A percentile compares a stretch with the other conserved stretches of the same genome.
phyloP scores from a whole-genome alignment of 2,797 vertebrate genomes.

The Anabacerthia variegaticeps region DNA sequence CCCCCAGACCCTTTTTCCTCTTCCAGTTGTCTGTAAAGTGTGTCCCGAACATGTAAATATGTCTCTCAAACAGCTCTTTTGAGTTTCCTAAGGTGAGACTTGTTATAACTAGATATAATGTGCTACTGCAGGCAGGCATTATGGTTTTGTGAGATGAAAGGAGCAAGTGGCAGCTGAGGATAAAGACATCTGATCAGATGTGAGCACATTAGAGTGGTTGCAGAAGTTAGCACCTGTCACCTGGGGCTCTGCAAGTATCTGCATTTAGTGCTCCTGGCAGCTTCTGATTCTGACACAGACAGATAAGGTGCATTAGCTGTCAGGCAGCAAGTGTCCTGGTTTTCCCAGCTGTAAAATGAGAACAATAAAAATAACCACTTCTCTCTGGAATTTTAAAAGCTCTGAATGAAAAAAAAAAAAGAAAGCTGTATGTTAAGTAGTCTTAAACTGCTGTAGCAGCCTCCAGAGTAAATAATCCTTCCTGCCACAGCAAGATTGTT shows the following conservation, averaged over 20 bases:
- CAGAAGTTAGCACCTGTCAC: not conserved
- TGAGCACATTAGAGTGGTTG: not conserved
- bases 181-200: not conserved
- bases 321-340: not conserved
- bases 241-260: not conserved
- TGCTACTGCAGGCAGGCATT: not conserved
- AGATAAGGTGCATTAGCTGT: not conserved
- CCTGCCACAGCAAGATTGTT: not conserved
- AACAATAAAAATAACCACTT: not conserved
- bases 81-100: not conserved
- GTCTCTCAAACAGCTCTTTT: not conserved
- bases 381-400: not conserved
- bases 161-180: not conserved
- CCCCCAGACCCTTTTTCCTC: not conserved
- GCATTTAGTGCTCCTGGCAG: not conserved
- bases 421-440: not conserved
- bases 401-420: not conserved
- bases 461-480: not conserved
- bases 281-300: not conserved
- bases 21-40: not conserved
- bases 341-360: conserved; percentile 6
- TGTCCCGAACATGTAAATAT: not conserved
- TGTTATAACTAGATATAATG: not conserved
- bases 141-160: not conserved
- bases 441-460: not conserved